Evolutionary conservation across 2,113 vertebrate species (phyloP).

Genomic region (Saimiri boliviensis): DNA sequence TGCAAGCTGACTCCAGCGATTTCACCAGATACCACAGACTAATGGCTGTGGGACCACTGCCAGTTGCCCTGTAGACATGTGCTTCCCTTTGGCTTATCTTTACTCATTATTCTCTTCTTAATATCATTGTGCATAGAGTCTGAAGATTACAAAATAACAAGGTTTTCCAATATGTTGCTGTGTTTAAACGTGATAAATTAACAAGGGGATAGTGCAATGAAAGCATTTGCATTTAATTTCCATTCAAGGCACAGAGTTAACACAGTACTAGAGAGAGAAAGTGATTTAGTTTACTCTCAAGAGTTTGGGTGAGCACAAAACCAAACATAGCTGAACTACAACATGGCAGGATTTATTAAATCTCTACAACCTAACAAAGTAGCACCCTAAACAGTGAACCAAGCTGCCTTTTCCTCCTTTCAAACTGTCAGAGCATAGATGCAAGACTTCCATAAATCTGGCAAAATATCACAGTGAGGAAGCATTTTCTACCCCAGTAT

Average conservation of each 20-base stretch:
- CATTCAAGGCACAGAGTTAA: conserved; percentile 55
- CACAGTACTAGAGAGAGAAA: neutral
- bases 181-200: conserved; percentile 73
- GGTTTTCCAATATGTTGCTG: conserved; percentile 70
- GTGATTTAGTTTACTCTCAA: conserved; percentile 57
- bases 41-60: conserved; percentile 57
- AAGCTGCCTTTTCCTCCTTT: neutral
- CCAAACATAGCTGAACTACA: conserved; percentile 54
- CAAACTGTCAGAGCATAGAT: neutral
- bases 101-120: conserved; percentile 67
- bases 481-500: neutral
- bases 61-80: conserved; percentile 64
- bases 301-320: conserved; percentile 66
- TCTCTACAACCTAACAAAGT: neutral
- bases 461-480: conserved; percentile 1
- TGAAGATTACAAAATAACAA: conserved; percentile 70
- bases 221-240: conserved; percentile 73
- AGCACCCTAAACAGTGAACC: conserved; percentile 11
- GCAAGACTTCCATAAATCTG: conserved; percentile 33
- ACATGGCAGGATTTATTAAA: conserved; percentile 57
- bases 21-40: conserved; percentile 52
- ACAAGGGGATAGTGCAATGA: conserved; percentile 51
- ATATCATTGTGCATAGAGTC: conserved; percentile 72
- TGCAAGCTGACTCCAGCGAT: conserved; percentile 38
- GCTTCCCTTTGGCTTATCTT: conserved; percentile 71